A percentile compares a stretch with the other conserved stretches of the same genome.
Conservation (phyloP, 2,797 vertebrate species). For the Cygnus olor region DNA sequence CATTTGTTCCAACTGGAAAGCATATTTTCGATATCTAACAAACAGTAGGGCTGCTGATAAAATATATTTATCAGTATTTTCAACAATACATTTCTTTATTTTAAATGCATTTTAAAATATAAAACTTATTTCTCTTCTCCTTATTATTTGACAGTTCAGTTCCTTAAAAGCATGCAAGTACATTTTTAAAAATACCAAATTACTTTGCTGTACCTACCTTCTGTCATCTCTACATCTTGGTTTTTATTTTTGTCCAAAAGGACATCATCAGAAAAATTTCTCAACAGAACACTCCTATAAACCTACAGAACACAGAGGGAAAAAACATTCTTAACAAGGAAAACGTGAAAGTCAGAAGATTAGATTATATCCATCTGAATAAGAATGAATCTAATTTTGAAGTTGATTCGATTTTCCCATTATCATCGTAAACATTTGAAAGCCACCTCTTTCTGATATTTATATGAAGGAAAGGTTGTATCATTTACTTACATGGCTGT, state of each 20-base stretch:
- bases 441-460: neutral
- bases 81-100: neutral
- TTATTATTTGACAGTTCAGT: neutral
- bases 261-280: conserved; percentile 65
- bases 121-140: neutral
- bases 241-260: conserved; percentile 57
- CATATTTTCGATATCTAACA: neutral
- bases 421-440: neutral
- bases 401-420: neutral
- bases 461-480: neutral
- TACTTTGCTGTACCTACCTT: conserved; percentile 54
- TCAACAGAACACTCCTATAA: conserved; percentile 93
- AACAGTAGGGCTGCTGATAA: neutral
- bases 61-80: neutral
- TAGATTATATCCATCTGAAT: neutral
- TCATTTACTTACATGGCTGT: conserved; percentile 88
- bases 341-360: neutral
- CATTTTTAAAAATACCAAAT: neutral
- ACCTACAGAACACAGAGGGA: conserved; percentile 79
- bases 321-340: neutral
- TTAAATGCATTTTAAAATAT: neutral
- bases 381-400: neutral
- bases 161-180: neutral
- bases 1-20: neutral
- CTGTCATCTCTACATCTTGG: conserved; percentile 78